Evolutionary conservation across 2,113 vertebrate genomes (phyloP).

Genomic region (Psammodynastes pulverulentus): DNA sequence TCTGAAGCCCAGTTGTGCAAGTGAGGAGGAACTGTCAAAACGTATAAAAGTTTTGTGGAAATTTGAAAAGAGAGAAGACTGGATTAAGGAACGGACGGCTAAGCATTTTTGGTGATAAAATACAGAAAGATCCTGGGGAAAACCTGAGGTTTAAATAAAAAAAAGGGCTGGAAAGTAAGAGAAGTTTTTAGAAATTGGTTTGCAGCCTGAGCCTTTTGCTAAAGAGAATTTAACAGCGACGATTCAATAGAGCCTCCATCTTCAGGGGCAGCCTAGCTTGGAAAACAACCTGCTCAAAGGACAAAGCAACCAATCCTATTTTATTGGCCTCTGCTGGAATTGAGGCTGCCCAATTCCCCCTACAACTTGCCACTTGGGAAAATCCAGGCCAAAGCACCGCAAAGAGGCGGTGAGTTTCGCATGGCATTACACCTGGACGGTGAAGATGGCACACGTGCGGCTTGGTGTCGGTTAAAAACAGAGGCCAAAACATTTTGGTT

Average conservation of each 20-base stretch:
- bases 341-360: not conserved
- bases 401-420: not conserved
- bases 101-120: not conserved
- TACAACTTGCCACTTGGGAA: rapidly evolving
- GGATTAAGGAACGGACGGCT: not conserved
- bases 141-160: too few relatives aligned
- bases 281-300: not conserved
- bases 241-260: not conserved
- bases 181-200: not conserved
- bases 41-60: not conserved
- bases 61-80: not conserved
- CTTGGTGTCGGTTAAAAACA: not conserved
- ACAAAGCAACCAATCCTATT: not conserved
- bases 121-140: too few relatives aligned
- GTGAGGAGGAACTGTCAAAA: not conserved
- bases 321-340: not conserved
- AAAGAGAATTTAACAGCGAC: rapidly evolving
- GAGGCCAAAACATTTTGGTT: not conserved
- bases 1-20: too few relatives aligned
- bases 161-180: too few relatives aligned
- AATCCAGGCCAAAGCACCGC: not conserved
- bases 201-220: not conserved
- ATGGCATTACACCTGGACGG: rapidly evolving
- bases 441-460: not conserved
- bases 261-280: not conserved